phyloP scores from a whole-genome alignment of 2,888 invertebrate species.

The Nomada lathburiana region DNA sequence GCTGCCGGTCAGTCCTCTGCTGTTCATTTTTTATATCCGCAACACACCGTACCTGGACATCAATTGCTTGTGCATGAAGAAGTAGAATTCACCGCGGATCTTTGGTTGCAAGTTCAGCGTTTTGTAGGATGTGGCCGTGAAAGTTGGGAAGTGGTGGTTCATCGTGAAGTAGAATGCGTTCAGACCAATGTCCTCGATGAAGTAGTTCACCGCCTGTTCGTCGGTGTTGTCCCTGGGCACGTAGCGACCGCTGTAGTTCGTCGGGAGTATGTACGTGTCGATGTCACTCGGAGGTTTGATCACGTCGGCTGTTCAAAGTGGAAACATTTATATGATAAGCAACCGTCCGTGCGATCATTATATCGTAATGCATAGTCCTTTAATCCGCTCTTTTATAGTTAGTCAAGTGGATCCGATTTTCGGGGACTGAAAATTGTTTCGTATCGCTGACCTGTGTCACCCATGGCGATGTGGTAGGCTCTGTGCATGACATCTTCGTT shows the following conservation, averaged over 20 bases:
- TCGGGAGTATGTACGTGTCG: conserved; percentile 86
- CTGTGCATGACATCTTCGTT: conserved; percentile 86
- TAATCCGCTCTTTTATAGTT: too few species aligned
- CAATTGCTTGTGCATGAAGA: conserved; percentile 88
- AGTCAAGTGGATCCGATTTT: too few species aligned
- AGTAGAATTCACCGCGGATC: conserved; percentile 88
- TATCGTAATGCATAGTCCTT: too few species aligned
- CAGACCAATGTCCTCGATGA: conserved; percentile 89
- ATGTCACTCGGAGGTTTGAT: conserved; percentile 68
- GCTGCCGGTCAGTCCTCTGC: too few species aligned
- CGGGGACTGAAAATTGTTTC: neutral
- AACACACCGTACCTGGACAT: conserved; percentile 86
- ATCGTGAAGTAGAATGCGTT: conserved; percentile 88
- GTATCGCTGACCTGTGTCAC: conserved; percentile 65
- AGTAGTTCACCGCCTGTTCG: conserved; percentile 88
- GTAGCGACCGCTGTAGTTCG: conserved; percentile 86
- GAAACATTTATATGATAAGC: neutral
- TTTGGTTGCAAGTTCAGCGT: conserved; percentile 85
- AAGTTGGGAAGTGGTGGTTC: conserved; percentile 88
- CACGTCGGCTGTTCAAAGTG: conserved; percentile 3
- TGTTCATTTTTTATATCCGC: too few species aligned
- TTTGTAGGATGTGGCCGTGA: conserved; percentile 86
- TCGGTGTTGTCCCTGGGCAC: conserved; percentile 84
- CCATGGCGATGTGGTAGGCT: conserved; percentile 73
- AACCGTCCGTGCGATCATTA: too few species aligned